Base-by-base conservation (phyloP, 1,140 invertebrate genomes). In the Apis laboriosa region DNA sequence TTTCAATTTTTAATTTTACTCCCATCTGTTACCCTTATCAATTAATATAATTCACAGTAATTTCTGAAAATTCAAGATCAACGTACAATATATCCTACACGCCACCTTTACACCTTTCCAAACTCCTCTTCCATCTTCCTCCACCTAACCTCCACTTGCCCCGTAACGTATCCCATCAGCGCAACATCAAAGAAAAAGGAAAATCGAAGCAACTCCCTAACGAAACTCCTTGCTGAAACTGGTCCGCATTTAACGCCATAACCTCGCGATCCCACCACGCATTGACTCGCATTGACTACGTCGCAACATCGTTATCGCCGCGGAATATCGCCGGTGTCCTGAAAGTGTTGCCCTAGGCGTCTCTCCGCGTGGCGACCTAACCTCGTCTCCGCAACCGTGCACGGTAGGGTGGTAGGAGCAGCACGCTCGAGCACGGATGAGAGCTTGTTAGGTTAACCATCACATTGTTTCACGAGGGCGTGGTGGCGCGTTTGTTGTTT, bases 361-460 rank as follows among this genome's bases (percentile, higher is more conserved):
- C 77, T 70, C 74, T 70, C 61, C 24, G 51, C 79, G 66, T 78
- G 56, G 80, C 84, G 80, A 75, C 75, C 34, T 43, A 43, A 43
- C 34, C 34, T 43, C 80, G 76, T 83, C 76, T 66, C 75, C 64
- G 81, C 80, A 88, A 88, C 77, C 82, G 75, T 82, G 68, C 77
- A 76, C 80, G 78, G 85, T 87, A 83, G 87, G 81, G 70, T 89
- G 77, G 72, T 56, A 51, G 34, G 34, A 34, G 34, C 85, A 43
- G 82, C 77, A 83, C 67, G 83, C 74, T 73, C 53, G 49, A 68
- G 73, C 74, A 82, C 81, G 81, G 84, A 90, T 86, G 87, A 89
- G 86, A 87, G 88, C 89, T 90, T 90, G 88, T 90, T 90, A 90
- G 80, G 86, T 87, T 89, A 90, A 90, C 86, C 89, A 90, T 90